These are phyloP conservation scores for Epinotia ramella DNA, from an alignment of 2,888 invertebrate species.

Conservation along the genomic window DNA sequence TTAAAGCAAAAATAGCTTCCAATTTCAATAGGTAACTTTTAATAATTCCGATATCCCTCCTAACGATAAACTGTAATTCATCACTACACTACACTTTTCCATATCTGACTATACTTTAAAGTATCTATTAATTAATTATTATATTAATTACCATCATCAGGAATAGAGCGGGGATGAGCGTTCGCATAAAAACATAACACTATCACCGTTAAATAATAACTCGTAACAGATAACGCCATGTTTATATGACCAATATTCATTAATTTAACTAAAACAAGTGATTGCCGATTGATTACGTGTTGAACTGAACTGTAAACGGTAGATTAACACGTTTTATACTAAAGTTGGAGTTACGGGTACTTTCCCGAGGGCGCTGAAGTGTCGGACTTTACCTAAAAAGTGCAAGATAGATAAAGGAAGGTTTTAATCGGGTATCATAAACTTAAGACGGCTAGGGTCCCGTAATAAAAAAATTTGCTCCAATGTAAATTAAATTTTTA, in stretches of 20 bases:
- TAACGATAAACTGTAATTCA: too few species aligned
- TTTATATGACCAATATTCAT: slow-evolving; percentile 7
- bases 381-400: slow-evolving; percentile 8
- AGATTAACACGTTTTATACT: slow-evolving; percentile 26
- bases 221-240: slow-evolving; percentile 13
- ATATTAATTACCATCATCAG: slow-evolving; percentile 28
- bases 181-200: slow-evolving; percentile 32
- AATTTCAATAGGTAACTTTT: too few species aligned
- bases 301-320: slow-evolving; percentile 23
- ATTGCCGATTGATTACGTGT: slow-evolving; percentile 13
- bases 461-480: background rate
- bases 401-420: background rate
- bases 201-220: slow-evolving; percentile 25
- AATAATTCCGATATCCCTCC: too few species aligned
- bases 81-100: background rate
- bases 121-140: background rate
- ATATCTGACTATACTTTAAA: background rate
- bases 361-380: slow-evolving; percentile 30
- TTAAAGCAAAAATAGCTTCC: too few species aligned
- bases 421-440: background rate
- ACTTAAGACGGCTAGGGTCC: background rate
- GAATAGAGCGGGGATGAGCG: slow-evolving; percentile 16
- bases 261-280: slow-evolving; percentile 22
- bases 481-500: too few species aligned
- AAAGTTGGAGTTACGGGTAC: slow-evolving; percentile 16